Conservation (phyloP, 2,888 invertebrate species). For the Leptopilina syphax region DNA sequence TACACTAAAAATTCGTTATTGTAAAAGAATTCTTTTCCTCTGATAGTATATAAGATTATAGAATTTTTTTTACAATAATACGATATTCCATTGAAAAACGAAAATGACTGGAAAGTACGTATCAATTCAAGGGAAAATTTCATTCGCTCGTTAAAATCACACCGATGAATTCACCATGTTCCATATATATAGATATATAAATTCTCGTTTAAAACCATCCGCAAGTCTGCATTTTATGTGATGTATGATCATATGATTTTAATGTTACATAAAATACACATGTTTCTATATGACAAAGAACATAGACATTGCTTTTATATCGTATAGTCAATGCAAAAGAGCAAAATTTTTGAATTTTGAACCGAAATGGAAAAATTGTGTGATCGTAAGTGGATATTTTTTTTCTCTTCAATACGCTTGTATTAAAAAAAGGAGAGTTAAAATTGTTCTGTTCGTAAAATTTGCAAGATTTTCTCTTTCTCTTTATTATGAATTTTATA, state of each 20-base stretch:
- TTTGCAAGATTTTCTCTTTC: background rate
- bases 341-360: background rate
- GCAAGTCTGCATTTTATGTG: constrained; percentile 23
- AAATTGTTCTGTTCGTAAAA: background rate
- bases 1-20: no score
- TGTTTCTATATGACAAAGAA: constrained; percentile 13
- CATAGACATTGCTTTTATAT: background rate
- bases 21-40: background rate
- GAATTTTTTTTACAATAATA: background rate
- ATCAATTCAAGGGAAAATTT: constrained; percentile 13
- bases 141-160: constrained; percentile 23
- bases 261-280: constrained; percentile 31
- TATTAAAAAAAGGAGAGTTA: background rate
- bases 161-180: constrained; percentile 10
- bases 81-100: constrained; percentile 2
- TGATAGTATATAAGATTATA: background rate
- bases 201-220: background rate
- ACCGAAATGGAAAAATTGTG: constrained; percentile 27
- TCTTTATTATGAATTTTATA: background rate
- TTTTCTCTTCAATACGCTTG: no score
- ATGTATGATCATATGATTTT: constrained; percentile 17
- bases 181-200: background rate
- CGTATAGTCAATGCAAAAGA: no score
- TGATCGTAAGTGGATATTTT: constrained; percentile 34
- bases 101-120: constrained; percentile 2